Percentiles rank a stretch among this genome's conserved stretches.
Evolutionary conservation across 2,888 invertebrate species (phyloP).

Genomic region (Melanargia galathea): DNA sequence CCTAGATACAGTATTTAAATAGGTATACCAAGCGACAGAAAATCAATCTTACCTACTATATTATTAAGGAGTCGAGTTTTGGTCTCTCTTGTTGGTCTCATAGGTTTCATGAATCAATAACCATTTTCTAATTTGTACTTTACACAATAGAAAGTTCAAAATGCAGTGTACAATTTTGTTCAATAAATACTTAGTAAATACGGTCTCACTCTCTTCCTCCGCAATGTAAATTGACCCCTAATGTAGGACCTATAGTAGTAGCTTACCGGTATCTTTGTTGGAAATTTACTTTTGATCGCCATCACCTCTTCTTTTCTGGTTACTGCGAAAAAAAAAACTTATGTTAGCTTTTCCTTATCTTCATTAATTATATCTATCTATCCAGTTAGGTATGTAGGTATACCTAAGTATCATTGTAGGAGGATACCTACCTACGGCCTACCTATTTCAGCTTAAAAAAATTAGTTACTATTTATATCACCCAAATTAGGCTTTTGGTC

Average conservation of each 20-base stretch:
- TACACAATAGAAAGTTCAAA: background rate
- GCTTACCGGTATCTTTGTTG: slow-evolving; percentile 90
- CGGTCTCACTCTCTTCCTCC: background rate
- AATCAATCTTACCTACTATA: too few species aligned
- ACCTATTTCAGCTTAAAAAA: background rate
- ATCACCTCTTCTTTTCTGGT: slow-evolving; percentile 88
- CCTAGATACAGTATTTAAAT: too few species aligned
- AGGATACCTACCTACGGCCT: too few species aligned
- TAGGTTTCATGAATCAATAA: background rate
- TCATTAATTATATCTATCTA: background rate
- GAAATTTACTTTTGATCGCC: slow-evolving; percentile 89
- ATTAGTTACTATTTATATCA: background rate
- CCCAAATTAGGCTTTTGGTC: too few species aligned
- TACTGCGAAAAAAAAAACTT: slow-evolving; percentile 73
- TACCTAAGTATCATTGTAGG: too few species aligned
- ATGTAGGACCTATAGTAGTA: background rate
- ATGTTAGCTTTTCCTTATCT: background rate
- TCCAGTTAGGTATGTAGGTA: background rate
- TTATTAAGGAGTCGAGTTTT: too few species aligned
- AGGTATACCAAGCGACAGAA: too few species aligned
- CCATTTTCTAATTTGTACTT: background rate
- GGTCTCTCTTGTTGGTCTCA: background rate
- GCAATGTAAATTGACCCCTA: background rate
- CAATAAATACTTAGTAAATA: background rate
- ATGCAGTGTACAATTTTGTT: background rate